phyloP scores from a whole-genome alignment of 2,113 vertebrate species.

The Dasyurus viverrinus region DNA sequence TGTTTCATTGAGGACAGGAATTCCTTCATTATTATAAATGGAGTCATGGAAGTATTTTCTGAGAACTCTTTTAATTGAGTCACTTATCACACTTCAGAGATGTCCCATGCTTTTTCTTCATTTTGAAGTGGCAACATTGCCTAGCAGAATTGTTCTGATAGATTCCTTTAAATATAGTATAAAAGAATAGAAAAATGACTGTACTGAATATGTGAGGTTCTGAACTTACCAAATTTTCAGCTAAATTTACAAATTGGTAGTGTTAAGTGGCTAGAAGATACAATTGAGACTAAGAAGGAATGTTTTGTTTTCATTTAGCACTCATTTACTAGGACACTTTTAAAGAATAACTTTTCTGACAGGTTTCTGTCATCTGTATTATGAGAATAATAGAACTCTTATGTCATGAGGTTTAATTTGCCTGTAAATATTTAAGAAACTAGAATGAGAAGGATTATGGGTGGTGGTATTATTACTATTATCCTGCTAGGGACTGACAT shows the following conservation, averaged over 20 bases:
- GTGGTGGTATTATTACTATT: not conserved
- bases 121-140: not conserved
- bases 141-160: not conserved
- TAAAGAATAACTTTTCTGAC: not conserved
- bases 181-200: fast-evolving
- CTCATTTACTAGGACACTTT: not conserved
- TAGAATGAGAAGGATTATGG: not conserved
- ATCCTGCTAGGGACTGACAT: not conserved
- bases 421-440: not conserved
- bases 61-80: not conserved
- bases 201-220: not conserved
- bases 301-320: not conserved
- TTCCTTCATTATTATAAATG: not conserved
- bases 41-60: not conserved
- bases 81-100: not conserved
- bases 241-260: not conserved
- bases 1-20: not conserved
- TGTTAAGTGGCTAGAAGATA: not conserved
- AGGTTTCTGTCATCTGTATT: not conserved
- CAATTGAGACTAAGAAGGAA: too few relatives aligned
- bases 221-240: not conserved
- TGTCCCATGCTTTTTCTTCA: not conserved
- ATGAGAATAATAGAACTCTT: not conserved
- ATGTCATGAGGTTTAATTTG: not conserved
- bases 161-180: not conserved